Evolutionary conservation across 2,797 vertebrate species (phyloP), one percentile per base, ranked within the genome.

Genomic region (Epinephelus awoara): DNA sequence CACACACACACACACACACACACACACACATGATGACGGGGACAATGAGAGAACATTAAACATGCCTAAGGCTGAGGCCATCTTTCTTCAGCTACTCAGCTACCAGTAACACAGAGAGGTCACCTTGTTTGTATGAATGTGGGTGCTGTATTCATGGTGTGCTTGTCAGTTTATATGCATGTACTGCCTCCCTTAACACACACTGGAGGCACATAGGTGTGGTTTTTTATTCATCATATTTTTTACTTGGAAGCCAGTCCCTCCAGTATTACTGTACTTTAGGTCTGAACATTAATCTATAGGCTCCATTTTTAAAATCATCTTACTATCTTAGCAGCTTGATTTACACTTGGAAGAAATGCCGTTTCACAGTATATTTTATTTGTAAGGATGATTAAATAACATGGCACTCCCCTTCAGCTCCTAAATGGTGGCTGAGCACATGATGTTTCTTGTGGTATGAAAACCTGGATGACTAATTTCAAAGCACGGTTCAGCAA

Each of bases 91-190:
- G 42, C 18, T 18, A 13, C 47, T 15, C 6, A 55, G 42, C 18
- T 18, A 13, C 47, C 38, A 50, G 9, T 47, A 51, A 46, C 58
- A 42, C 51, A 34, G 21, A 50, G 44, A 56, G 67, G 79, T 78
- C 49, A 71, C 62, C 47, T 68, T 69, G 76, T 63, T 21, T 54
- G 5, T 49, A 12, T 52, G 67, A 21, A n/a, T 42, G 63, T 66
- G 29, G 4, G 50, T 25, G 67, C 21, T 0, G 9, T 46, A 7
- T 25, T 19, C 13, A 42, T 5, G 2, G 46, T 54, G 42, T 17
- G 6, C 29, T 55, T 62, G 11, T 47, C 46, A 52, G 23, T 54
- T 29, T 40, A 19, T 29, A 58, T 68, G 59, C 27, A 18, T 13
- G 18, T 14, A 15, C 21, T 23, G 4, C 12, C 11, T 57, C 38